Conservation (phyloP, 2,113 vertebrate species). For the Diglossa brunneiventris region DNA sequence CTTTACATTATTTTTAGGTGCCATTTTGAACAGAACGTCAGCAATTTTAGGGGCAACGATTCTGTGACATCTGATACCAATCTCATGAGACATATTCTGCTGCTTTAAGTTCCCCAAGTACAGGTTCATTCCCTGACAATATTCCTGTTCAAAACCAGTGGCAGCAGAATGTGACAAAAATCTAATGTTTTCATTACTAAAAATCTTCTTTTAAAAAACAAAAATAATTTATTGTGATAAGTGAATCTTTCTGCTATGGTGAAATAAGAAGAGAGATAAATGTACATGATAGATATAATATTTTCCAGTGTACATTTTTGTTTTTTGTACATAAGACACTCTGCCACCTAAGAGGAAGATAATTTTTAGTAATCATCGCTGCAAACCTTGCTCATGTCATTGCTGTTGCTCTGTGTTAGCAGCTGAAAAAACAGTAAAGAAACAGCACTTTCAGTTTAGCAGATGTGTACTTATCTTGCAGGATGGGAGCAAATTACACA, state of each 20-base stretch:
- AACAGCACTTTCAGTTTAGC: neutral
- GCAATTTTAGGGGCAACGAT: neutral
- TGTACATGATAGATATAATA: neutral
- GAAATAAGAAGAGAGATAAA: neutral
- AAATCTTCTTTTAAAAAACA: neutral
- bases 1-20: neutral
- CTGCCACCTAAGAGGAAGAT: neutral
- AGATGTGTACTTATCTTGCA: neutral
- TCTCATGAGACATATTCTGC: neutral
- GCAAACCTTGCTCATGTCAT: neutral
- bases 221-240: neutral
- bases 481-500: fast-evolving
- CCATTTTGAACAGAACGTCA: neutral
- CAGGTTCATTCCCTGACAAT: neutral
- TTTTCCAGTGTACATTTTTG: neutral
- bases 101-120: neutral
- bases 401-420: neutral
- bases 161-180: neutral
- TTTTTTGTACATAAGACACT: neutral
- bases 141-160: neutral
- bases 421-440: neutral
- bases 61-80: neutral
- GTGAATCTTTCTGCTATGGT: neutral
- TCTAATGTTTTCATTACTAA: neutral
- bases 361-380: neutral